Conservation (phyloP, 2,888 invertebrate genomes). For the Epistrophella euchroma region DNA sequence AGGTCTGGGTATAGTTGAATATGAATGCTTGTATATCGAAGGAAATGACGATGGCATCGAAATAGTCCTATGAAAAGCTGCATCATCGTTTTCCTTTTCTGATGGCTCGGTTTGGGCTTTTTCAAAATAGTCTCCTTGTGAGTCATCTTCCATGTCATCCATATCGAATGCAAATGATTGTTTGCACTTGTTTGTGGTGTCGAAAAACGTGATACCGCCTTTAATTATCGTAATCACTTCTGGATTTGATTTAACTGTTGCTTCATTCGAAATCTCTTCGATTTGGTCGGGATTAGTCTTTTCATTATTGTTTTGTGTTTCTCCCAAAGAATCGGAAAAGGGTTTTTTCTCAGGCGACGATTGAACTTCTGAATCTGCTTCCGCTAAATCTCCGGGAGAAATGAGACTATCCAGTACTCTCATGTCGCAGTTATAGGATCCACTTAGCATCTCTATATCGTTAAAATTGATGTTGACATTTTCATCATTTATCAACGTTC, state of each 20-base stretch:
- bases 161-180: constrained; percentile 38
- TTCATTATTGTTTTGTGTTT: neutral
- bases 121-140: constrained; percentile 23
- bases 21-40: constrained; percentile 16
- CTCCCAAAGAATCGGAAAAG: neutral
- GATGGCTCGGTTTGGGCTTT: constrained; percentile 15
- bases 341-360: neutral
- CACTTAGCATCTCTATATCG: constrained; percentile 66
- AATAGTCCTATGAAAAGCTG: neutral
- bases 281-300: neutral
- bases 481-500: constrained; percentile 54
- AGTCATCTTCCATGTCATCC: constrained; percentile 55
- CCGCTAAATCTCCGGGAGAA: constrained; percentile 36
- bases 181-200: constrained; percentile 32
- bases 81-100: constrained; percentile 63
- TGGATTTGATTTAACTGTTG: constrained; percentile 18
- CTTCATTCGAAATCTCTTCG: constrained; percentile 19
- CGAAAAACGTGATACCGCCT: constrained; percentile 51
- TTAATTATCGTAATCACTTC: constrained; percentile 33
- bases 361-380: constrained; percentile 1
- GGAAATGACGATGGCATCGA: constrained; percentile 7
- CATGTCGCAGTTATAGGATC: constrained; percentile 60
- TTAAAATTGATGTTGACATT: constrained; percentile 59
- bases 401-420: constrained; percentile 59
- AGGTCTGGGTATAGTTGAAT: constrained; percentile 50